Percentiles rank a stretch among this genome's conserved stretches.
phyloP scores from a whole-genome alignment of 2,113 vertebrate species.

The Lipotes vexillifer region DNA sequence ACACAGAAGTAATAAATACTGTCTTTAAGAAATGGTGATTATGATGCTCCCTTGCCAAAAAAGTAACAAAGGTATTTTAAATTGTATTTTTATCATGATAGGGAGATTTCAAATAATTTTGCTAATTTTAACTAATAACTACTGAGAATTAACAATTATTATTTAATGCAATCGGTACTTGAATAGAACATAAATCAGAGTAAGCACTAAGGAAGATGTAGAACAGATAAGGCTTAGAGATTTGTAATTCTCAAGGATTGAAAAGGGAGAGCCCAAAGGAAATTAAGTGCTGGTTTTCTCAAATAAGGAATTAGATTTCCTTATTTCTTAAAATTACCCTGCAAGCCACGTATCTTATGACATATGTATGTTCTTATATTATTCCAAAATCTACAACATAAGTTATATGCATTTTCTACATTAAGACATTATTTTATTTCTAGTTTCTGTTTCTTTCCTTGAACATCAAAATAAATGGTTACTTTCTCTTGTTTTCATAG shows the following conservation, averaged over 20 bases:
- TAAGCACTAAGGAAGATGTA: constrained; percentile 50
- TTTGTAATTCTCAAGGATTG: constrained; percentile 56
- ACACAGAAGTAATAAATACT: constrained; percentile 53
- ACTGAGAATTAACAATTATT: constrained; percentile 70
- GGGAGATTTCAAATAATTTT: constrained; percentile 68
- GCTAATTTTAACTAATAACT: constrained; percentile 68
- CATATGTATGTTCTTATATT: constrained; percentile 2
- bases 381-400: neutral
- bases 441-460: constrained; percentile 23
- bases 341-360: constrained; percentile 32
- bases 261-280: constrained; percentile 59
- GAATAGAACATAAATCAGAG: constrained; percentile 61
- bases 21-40: constrained; percentile 47
- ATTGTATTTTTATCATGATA: constrained; percentile 65
- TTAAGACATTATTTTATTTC: neutral
- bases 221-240: constrained; percentile 47
- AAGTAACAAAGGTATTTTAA: constrained; percentile 63
- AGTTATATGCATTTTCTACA: constrained; percentile 14
- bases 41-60: constrained; percentile 54
- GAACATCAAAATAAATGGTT: constrained; percentile 23
- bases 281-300: constrained; percentile 57
- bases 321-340: constrained; percentile 52
- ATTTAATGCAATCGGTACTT: constrained; percentile 66
- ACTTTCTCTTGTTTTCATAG: constrained; percentile 59
- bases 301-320: constrained; percentile 54